A percentile compares a stretch with the other conserved stretches of the same genome.
Evolutionary conservation across 2,113 vertebrate species (phyloP).

Genomic region (Motacilla alba): DNA sequence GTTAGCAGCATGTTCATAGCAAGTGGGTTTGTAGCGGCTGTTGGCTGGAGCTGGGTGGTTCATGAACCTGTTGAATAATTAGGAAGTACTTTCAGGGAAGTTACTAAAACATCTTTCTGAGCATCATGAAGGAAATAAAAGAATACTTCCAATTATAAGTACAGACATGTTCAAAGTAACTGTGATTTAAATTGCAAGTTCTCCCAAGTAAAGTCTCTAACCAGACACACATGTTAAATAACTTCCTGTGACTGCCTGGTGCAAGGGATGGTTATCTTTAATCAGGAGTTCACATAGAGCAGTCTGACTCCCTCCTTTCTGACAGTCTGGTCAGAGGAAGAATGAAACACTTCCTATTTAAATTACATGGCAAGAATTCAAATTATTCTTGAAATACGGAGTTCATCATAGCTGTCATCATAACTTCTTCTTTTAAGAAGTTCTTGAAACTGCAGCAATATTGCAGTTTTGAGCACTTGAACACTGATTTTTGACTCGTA

Average conservation of each 20-base stretch:
- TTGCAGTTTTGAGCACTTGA: not conserved
- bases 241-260: not conserved
- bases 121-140: not conserved
- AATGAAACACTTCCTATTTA: not conserved
- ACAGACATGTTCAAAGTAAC: not conserved
- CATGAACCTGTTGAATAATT: slow-evolving; percentile 88
- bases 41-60: slow-evolving; percentile 93
- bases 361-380: not conserved
- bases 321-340: not conserved
- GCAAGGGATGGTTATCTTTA: not conserved
- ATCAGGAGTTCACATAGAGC: not conserved
- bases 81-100: slow-evolving; percentile 3
- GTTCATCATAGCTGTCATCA: not conserved
- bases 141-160: not conserved
- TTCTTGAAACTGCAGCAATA: not conserved
- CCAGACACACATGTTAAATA: not conserved
- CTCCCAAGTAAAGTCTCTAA: not conserved
- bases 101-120: not conserved
- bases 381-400: not conserved
- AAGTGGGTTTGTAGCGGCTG: slow-evolving; percentile 95
- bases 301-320: not conserved
- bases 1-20: slow-evolving; percentile 97
- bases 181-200: not conserved
- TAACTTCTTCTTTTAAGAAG: not conserved
- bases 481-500: not conserved